Percentiles rank a stretch among this genome's conserved stretches.
These are phyloP conservation scores for Girardinichthys multiradiatus DNA, from an alignment of 2,113 vertebrate species.

Conservation along the genomic window DNA sequence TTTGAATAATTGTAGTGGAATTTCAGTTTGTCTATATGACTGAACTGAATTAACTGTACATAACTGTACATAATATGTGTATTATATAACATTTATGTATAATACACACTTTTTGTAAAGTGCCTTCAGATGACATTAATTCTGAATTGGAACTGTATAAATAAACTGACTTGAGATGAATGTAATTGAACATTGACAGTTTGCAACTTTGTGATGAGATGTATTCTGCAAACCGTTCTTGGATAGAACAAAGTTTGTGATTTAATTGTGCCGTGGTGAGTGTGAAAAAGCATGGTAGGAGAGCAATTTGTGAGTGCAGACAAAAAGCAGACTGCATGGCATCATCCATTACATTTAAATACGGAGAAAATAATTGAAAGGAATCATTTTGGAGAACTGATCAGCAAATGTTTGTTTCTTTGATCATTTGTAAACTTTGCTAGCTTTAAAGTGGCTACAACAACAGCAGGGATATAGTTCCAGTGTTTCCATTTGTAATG, in stretches of 20 bases:
- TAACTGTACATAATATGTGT: too few species aligned
- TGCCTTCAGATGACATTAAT: too few species aligned
- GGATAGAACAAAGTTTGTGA: conserved; percentile 63
- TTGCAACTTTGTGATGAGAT: conserved; percentile 43
- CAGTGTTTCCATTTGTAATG: conserved; percentile 54
- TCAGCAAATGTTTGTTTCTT: conserved; percentile 58
- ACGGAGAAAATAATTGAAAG: conserved; percentile 70
- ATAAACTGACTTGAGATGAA: too few species aligned
- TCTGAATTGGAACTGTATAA: too few species aligned
- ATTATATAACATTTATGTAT: too few species aligned
- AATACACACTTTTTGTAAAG: too few species aligned
- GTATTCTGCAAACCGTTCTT: conserved; percentile 57
- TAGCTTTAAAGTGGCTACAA: conserved; percentile 61
- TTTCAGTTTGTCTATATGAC: too few species aligned
- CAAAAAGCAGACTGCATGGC: conserved; percentile 31
- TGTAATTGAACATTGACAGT: too few species aligned
- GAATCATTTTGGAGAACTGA: conserved; percentile 56
- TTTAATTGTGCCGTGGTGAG: conserved; percentile 51
- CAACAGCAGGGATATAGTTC: conserved; percentile 42
- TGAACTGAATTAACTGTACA: too few species aligned
- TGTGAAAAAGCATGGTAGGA: conserved; percentile 37
- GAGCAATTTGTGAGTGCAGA: conserved; percentile 40
- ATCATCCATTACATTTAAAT: conserved; percentile 42
- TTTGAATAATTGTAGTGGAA: too few species aligned
- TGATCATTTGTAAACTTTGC: conserved; percentile 36